Conservation (phyloP, 2,113 vertebrate species). For the Panthera leo region DNA sequence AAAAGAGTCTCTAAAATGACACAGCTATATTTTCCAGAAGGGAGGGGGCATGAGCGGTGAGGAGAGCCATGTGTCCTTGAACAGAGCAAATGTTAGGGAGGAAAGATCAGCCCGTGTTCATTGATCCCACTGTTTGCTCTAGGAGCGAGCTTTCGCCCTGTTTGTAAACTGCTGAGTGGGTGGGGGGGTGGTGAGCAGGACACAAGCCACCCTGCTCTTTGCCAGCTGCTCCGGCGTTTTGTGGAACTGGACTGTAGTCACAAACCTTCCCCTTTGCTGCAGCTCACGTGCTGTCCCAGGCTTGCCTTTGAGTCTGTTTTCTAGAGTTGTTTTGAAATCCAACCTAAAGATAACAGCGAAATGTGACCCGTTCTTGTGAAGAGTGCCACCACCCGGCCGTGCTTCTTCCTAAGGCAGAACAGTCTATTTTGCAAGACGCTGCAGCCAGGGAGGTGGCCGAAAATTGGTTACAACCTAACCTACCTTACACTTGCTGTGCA, state of each 20-base stretch:
- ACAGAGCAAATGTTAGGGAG: not conserved
- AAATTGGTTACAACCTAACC: not conserved
- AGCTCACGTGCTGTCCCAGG: constrained; percentile 1
- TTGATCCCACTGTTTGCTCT: not conserved
- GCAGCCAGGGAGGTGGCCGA: not conserved
- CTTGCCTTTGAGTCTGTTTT: constrained; percentile 11
- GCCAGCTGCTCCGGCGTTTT: not conserved
- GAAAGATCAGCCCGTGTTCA: not conserved
- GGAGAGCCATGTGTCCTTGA: constrained; percentile 35
- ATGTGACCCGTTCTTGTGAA: constrained; percentile 20
- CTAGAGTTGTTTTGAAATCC: constrained; percentile 64
- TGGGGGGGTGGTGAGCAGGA: not conserved
- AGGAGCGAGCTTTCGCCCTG: not conserved
- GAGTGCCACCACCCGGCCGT: constrained; percentile 75
- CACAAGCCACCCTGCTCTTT: not conserved
- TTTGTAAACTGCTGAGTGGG: not conserved
- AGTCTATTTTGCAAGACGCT: not conserved
- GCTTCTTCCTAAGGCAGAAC: not conserved
- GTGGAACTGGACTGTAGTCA: not conserved
- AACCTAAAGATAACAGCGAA: constrained; percentile 63
- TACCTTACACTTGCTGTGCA: not conserved
- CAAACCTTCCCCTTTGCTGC: not conserved
- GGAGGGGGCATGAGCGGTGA: not conserved
- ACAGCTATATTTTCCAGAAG: constrained; percentile 56
- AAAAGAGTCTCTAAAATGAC: constrained; percentile 55